Evolutionary conservation across 2,888 invertebrate genomes (phyloP).

Genomic region (Noctua janthina): DNA sequence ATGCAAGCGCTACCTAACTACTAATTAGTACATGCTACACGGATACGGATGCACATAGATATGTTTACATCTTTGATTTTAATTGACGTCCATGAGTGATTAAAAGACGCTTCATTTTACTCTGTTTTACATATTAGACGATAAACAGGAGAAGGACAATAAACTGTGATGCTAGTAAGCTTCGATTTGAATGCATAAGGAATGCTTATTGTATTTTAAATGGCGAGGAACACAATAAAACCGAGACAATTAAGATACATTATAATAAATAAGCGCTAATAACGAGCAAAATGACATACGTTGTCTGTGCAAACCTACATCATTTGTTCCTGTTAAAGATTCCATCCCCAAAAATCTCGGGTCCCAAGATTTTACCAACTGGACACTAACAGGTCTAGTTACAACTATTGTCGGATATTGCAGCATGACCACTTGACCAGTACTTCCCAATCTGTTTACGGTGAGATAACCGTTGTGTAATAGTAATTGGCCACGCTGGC

Average conservation of each 20-base stretch:
- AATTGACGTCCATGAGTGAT: constrained; percentile 22
- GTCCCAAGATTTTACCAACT: not conserved
- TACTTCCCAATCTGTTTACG: constrained; percentile 66
- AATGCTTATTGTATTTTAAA: constrained; percentile 1
- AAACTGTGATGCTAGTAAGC: not conserved
- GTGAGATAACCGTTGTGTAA: constrained; percentile 70
- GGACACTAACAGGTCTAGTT: not conserved
- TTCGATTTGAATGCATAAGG: not conserved
- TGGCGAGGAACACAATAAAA: not conserved
- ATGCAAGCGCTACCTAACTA: constrained; percentile 41
- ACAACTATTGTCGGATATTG: constrained; percentile 51
- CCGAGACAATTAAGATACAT: not conserved
- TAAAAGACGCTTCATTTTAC: constrained; percentile 24
- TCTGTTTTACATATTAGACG: constrained; percentile 10
- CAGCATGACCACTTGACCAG: constrained; percentile 49
- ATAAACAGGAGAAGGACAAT: not conserved
- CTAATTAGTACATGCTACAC: constrained; percentile 44
- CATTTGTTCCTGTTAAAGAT: not conserved
- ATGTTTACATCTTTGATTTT: constrained; percentile 28
- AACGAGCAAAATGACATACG: not conserved
- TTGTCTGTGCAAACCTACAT: no score
- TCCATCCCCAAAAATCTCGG: not conserved
- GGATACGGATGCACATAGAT: constrained; percentile 28
- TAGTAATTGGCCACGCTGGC: constrained; percentile 54
- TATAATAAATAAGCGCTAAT: no score